Percentiles rank a stretch among this genome's conserved stretches.
Evolutionary conservation across 1,140 invertebrate genomes (phyloP).

Genomic region (Eulimnadia texana): DNA sequence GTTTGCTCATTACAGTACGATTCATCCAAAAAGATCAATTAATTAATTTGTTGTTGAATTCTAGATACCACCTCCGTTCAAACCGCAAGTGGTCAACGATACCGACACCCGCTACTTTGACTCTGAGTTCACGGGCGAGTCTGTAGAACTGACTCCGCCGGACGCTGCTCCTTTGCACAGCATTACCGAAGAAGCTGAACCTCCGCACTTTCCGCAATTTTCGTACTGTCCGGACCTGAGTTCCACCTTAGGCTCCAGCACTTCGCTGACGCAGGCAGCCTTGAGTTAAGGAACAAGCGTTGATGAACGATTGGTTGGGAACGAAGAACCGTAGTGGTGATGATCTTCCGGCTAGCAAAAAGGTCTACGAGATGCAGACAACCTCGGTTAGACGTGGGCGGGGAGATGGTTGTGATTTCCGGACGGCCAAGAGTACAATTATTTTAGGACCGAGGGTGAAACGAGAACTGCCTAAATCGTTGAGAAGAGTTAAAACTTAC

Average conservation of each 20-base stretch:
- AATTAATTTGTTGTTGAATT: no score
- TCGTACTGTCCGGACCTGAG: constrained; percentile 44
- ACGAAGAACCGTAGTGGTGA: no score
- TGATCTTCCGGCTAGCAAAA: no score
- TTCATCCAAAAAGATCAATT: not conserved
- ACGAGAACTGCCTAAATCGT: not conserved
- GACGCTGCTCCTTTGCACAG: constrained; percentile 46
- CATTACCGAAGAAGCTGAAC: constrained; percentile 51
- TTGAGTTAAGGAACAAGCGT: no score
- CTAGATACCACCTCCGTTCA: constrained; percentile 77
- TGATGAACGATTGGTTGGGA: no score
- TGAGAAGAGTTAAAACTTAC: no score
- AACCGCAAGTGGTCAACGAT: constrained; percentile 87
- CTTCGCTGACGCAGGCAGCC: constrained; percentile 13
- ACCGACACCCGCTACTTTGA: constrained; percentile 93
- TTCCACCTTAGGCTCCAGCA: constrained; percentile 23
- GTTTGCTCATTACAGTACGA: constrained; percentile 36
- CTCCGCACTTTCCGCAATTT: constrained; percentile 58
- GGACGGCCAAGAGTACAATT: not conserved
- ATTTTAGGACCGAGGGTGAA: not conserved
- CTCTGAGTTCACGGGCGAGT: constrained; percentile 93
- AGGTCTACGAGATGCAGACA: no score
- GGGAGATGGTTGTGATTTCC: not conserved
- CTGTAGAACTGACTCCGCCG: constrained; percentile 88
- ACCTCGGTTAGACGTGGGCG: no score